Base-by-base conservation (phyloP, 2,888 invertebrate genomes). In the Bellardia pandia region DNA sequence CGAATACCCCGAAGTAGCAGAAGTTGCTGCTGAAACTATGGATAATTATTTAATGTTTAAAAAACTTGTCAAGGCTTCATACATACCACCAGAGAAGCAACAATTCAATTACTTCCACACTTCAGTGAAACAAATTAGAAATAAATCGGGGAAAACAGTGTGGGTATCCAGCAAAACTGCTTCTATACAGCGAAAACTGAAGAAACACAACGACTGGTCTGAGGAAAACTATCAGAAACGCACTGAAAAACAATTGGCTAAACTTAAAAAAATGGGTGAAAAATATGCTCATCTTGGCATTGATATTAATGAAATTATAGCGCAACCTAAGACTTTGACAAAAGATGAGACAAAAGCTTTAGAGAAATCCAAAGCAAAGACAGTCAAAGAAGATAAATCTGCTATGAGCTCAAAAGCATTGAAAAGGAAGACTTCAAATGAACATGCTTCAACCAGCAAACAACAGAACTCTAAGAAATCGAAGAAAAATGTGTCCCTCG, bases 21-120 rank as follows among this genome's bases (percentile, higher is more conserved):
- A 98, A 94, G 96, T 99, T 90, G 99, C 97, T 3, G 98, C 99
- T 0, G 97, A 98, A 89, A 96, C 98, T 0, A 99, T 99, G 99
- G 96, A 99, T 92, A 99, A 99, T 93, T 99, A 99, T 93, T 94
- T 99, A 0, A 98, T 99, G 98, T 98, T 97, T 90, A 97, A 98
- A 89, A 96, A 97, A 92, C 94, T 98, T 51, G 93, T 99, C 9
- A 98, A 97, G 95, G 96, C 96, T 82, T 94, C 94, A 11, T 96
- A 95, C 89, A 95, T 97, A 88, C 96, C 96, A 23, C 96, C 96
- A 2, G 95, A 96, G 87, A 95, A 96, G 88, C 95, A 96, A 91
- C 95, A 93, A 90, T 92, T 89, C 48, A 94, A 94, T 81, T 95
- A 95, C 77, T 96, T 95, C 91, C 94, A 89, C 85, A 94, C 95